A percentile compares a stretch with the other conserved stretches of the same genome.
phyloP scores from a whole-genome alignment of 1,140 invertebrate species.

The Cherax destructor region DNA sequence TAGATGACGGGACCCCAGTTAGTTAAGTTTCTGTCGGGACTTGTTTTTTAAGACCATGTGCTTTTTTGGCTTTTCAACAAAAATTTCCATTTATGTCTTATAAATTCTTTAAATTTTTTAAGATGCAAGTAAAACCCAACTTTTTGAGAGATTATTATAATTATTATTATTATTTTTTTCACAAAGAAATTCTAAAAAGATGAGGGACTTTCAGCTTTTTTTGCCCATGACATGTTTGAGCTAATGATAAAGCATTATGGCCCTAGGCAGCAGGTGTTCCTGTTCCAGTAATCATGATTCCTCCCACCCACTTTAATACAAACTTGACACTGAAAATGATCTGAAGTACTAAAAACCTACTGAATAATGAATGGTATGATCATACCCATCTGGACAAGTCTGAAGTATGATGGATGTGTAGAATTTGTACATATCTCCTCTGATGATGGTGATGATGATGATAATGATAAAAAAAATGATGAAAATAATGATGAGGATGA shows the following conservation, averaged over 20 bases:
- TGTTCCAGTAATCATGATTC: not conserved
- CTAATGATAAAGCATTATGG: not conserved
- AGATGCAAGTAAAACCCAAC: not conserved
- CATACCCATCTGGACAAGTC: constrained; percentile 21
- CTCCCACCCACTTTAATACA: not conserved
- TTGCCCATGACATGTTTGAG: not conserved
- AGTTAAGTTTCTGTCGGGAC: not conserved
- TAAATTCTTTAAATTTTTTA: not conserved
- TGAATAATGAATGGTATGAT: constrained; percentile 38
- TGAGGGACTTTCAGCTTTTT: too few relatives aligned
- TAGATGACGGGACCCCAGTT: not conserved
- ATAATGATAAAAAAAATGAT: too few relatives aligned
- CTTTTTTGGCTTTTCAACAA: not conserved
- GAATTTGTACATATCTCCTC: constrained; percentile 52
- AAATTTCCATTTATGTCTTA: not conserved
- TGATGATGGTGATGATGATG: constrained; percentile 46
- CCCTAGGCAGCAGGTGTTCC: not conserved
- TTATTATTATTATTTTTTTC: too few relatives aligned
- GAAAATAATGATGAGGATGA: constrained; percentile 2
- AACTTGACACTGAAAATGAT: constrained; percentile 25
- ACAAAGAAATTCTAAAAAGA: too few relatives aligned
- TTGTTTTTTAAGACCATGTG: not conserved
- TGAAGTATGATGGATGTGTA: constrained; percentile 53
- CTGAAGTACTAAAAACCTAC: constrained; percentile 24
- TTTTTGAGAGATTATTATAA: not conserved